phyloP scores from a whole-genome alignment of 2,113 vertebrate species.

The Tupaia chinensis region DNA sequence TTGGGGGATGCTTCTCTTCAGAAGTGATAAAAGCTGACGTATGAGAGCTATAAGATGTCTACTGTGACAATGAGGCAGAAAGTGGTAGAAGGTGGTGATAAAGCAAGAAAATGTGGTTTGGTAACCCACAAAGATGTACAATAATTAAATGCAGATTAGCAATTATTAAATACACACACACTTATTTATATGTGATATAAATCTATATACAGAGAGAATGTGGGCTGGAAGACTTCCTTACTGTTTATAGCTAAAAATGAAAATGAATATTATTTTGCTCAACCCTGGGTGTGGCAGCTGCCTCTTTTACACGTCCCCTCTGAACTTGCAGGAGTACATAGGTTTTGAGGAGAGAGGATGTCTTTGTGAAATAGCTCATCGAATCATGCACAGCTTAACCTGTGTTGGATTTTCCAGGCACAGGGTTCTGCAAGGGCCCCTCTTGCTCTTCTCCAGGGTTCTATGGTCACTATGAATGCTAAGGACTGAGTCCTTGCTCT shows the following conservation, averaged over 20 bases:
- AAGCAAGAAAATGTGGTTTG: no score
- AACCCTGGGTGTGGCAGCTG: background rate
- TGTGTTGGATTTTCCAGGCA: accelerated
- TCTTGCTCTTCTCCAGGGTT: background rate
- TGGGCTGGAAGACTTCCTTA: background rate
- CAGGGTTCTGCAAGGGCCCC: no score
- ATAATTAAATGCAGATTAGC: no score
- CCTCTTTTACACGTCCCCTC: background rate
- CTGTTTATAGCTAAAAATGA: background rate
- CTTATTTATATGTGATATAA: no score
- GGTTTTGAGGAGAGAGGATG: background rate
- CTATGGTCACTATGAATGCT: background rate
- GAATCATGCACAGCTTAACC: background rate
- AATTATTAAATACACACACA: no score
- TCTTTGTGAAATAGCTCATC: background rate
- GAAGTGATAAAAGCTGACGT: background rate
- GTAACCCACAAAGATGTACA: no score
- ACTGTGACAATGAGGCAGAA: background rate
- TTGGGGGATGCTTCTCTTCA: background rate
- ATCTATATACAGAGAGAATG: background rate
- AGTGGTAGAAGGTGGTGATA: background rate
- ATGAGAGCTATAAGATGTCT: background rate
- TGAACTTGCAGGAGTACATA: background rate
- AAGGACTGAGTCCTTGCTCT: accelerated
- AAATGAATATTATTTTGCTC: background rate